Evolutionary conservation across 2,113 vertebrate genomes (phyloP), one percentile per base, ranked within the genome.

Genomic region (Otus sunia): DNA sequence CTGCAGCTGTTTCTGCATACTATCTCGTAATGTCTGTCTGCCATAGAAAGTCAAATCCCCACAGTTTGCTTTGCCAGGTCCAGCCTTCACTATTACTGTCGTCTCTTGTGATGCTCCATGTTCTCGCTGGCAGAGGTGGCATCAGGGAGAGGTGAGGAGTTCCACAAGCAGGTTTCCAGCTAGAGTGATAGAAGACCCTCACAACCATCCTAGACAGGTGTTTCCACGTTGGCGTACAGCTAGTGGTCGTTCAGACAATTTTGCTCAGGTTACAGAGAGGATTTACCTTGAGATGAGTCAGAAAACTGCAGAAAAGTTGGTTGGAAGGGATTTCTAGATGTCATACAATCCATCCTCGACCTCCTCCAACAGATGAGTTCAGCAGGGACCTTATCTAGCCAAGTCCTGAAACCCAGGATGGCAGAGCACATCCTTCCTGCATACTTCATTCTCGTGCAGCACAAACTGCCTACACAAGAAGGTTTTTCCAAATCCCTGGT

Each of bases 401-500:
- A 56, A 86, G 62, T 73, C 43, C 34, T 68, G 37, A 72, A 88
- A 52, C 5, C 7, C 36, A 63, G 56, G 41, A 62, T n/a, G n/a
- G 30, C n/a, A 75, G 17, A 80, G 58, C 53, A 75, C 30, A 14
- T 3, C 6, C 4, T 21, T 23, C 64, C 66, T n/a, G 34, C 58
- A 59, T 37, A 67, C 23, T 29, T 79, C 39, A 55, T 5, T 67
- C 23, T 39, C 20, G 5, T 11, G 26, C 23, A 80, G 26, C 67
- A 83, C 1, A 0, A 90, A 68, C 69, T 73, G 47, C n/a, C 58
- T 63, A 26, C 0, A 0, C n/a, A 64, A 64, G n/a, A 32, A 56
- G 13, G 23, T 58, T 89, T 80, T 29, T 62, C 43, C 45, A 64
- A 15, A 39, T 36, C 45, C 52, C 43, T 64, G 21, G 6, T 64